Evolutionary conservation across 64 coral and sea anemone genomes (phyloP), one percentile per base, ranked within the genome.

Genomic region (Pocillopora verrucosa): DNA sequence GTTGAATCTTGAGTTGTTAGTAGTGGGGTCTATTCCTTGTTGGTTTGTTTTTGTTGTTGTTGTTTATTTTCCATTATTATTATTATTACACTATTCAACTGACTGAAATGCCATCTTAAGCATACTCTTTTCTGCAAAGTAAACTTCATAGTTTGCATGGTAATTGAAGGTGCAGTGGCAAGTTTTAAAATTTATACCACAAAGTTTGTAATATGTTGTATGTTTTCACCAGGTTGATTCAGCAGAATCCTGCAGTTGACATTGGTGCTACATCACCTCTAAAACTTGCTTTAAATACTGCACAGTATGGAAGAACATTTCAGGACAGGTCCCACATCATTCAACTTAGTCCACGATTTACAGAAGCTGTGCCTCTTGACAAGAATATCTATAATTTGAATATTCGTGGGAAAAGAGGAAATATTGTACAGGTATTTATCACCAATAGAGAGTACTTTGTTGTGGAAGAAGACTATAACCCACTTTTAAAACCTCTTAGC

Each of bases 301-400:
- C 97, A 22, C 97, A 99, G 41, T 99, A 88, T 88, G 97, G 97
- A 1, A 88, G 97, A 22, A 99, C 97, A 16, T 99, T 99, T 62
- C 97, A 99, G 74, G 97, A 99, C 65, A 86, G 97, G 36, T 93
- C 90, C 20, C 97, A 99, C 82, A 24, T 99, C 4, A 93, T 99
- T 35, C 93, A 77, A 76, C 77, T 99, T 5, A 72, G 61, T 57
- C 6, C 57, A 24, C 88, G 97, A 57, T 13, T 77, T 13, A 88
- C 61, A 0, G 17, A 34, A 10, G 16, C 35, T 37, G 76, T 95
- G 19, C 85, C 87, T 2, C 65, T 95, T 16, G 86, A 95, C 59
- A 77, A 91, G 30, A 74, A 88, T 41, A 93, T 99, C 65, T 85
- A 86, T 7, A 99, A 99, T 77, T 56, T 99, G 77, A 99, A 99